Evolutionary conservation across 1,140 invertebrate genomes (phyloP), one percentile per base, ranked within the genome.

Genomic region (Magallana ariakensis): DNA sequence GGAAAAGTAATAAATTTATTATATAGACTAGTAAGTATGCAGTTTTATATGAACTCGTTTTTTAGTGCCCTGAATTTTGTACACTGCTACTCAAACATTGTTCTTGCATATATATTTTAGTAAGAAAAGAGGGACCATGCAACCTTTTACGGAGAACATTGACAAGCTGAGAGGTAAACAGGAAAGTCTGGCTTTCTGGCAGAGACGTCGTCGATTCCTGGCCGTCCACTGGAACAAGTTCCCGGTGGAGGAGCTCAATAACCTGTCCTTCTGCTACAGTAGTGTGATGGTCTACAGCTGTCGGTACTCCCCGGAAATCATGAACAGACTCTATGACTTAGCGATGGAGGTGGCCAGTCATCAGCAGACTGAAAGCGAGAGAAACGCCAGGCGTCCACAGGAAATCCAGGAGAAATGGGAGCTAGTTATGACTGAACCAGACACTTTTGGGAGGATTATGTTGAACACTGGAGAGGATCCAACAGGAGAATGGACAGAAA

Each of bases 111-210:
- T 46, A 46, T 46, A 46, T 46, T 46, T n/a, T n/a, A n/a, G n/a
- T 46, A 46, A 46, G 33, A 46, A 46, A 46, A 46, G 33, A 46
- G 33, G 5, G n/a, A 75, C 5, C 66, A 75, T 75, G 66, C 66
- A 75, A 11, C 66, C 66, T 5, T 22, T 10, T 19, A 75, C 11
- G 26, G 66, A 75, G 8, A 10, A 57, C 7, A 60, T 84, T 46
- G 82, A 84, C 8, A 19, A 33, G 56, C 11, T 84, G 82, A 84
- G 55, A 26, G 82, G 82, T 5, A 26, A 54, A 13, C 82, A 84
- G 56, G 82, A 84, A 60, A 46, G 55, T 19, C 26, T 58, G n/a
- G 82, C 53, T 22, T 84, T 84, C 55, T 84, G 82, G 82, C 53
- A 33, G 26, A 54, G 82, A 56, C 55, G 82, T 1, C 16, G 26